phyloP scores from a whole-genome alignment of 2,888 invertebrate genomes.

The Synanthedon myopaeformis region DNA sequence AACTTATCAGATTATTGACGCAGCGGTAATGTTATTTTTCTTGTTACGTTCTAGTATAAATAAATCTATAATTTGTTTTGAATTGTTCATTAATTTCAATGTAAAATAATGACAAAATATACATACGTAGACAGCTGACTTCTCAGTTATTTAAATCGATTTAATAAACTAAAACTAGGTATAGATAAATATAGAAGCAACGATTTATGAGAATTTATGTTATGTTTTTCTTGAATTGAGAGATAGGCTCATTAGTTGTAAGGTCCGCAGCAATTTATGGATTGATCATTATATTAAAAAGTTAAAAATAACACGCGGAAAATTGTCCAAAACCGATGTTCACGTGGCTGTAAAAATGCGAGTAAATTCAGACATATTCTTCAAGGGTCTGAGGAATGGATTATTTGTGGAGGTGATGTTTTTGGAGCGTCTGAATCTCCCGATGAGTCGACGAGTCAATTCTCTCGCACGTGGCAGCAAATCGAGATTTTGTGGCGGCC shows the following conservation, averaged over 20 bases:
- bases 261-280: too few relatives aligned
- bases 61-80: neutral
- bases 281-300: too few relatives aligned
- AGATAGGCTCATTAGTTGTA: too few relatives aligned
- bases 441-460: constrained; percentile 43
- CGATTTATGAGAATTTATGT: too few relatives aligned
- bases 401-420: constrained; percentile 24
- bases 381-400: constrained; percentile 34
- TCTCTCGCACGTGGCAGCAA: constrained; percentile 42
- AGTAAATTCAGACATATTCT: constrained; percentile 1
- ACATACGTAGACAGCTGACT: too few relatives aligned
- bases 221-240: too few relatives aligned
- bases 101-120: too few relatives aligned
- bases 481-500: constrained; percentile 40
- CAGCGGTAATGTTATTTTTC: neutral
- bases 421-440: constrained; percentile 44
- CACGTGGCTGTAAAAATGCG: neutral
- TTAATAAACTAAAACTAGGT: too few relatives aligned
- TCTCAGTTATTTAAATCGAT: too few relatives aligned
- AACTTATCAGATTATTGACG: neutral
- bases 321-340: neutral
- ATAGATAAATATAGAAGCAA: too few relatives aligned
- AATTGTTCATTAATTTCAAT: too few relatives aligned
- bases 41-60: neutral
- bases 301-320: too few relatives aligned